phyloP scores from a whole-genome alignment of 2,113 vertebrate genomes.

The Nesoenas mayeri region DNA sequence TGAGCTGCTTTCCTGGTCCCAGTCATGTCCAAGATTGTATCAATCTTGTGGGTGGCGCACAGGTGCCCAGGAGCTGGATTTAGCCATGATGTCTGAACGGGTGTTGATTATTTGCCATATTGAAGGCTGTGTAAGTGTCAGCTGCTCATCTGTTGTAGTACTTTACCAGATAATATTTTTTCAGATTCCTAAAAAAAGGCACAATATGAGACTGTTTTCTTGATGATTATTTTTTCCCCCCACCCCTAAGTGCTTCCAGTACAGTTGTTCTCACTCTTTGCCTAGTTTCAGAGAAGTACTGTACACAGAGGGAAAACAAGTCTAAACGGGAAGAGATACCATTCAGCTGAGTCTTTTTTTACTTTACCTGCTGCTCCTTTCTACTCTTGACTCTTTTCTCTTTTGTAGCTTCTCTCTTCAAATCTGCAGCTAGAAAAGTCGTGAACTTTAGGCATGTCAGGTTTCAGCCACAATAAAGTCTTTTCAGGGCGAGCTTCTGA shows the following conservation, averaged over 20 bases:
- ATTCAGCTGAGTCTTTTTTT: background rate
- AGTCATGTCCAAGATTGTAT: accelerated
- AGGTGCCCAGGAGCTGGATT: background rate
- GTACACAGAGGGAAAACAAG: background rate
- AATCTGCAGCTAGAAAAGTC: background rate
- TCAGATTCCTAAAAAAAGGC: background rate
- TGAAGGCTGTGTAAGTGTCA: background rate
- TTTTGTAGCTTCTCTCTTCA: background rate
- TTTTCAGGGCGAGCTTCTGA: background rate
- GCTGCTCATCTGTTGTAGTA: background rate
- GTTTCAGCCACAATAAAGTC: background rate
- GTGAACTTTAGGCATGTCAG: background rate
- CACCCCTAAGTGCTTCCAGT: background rate
- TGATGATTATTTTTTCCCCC: background rate
- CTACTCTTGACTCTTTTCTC: background rate
- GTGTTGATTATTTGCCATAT: background rate
- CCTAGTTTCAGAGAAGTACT: background rate
- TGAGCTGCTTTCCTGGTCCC: background rate
- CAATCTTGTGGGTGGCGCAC: background rate
- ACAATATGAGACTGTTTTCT: background rate
- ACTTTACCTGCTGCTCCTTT: background rate
- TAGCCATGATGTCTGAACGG: background rate
- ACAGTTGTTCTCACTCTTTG: background rate
- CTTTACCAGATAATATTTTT: background rate
- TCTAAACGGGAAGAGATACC: background rate